These are phyloP conservation scores for Sialia sialis DNA, from an alignment of 2,113 vertebrate species.

Conservation along the genomic window DNA sequence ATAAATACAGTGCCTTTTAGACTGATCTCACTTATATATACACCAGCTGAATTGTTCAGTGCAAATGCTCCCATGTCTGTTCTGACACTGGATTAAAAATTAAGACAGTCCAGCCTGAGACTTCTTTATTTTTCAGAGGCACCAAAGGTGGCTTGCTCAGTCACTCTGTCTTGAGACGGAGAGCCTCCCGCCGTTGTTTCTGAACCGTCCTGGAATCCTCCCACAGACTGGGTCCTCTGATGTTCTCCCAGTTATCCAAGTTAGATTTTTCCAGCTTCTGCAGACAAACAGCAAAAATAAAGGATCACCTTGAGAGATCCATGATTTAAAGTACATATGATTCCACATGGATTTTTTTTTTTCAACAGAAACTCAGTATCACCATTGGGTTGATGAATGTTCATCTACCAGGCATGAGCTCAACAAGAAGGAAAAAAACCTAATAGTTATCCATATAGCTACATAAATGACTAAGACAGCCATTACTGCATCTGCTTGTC, in stretches of 20 bases:
- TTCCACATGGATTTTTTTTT: not conserved
- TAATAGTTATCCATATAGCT: not conserved
- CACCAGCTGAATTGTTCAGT: not conserved
- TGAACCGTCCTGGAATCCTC: conserved; percentile 87
- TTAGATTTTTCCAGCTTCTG: conserved; percentile 83
- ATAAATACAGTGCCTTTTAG: not conserved
- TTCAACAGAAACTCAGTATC: not conserved
- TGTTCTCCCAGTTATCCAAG: conserved; percentile 90
- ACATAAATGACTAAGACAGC: not conserved
- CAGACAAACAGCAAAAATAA: conserved; percentile 40
- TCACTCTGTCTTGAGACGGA: conserved; percentile 56
- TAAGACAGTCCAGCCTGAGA: not conserved
- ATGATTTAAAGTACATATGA: not conserved
- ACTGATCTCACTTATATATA: not conserved
- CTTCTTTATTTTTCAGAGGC: not conserved
- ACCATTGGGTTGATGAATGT: not conserved
- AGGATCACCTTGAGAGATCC: not conserved
- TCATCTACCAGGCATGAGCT: not conserved
- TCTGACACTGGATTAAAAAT: not conserved
- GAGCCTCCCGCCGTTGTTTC: conserved; percentile 67
- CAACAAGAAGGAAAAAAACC: not conserved
- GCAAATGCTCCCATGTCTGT: not conserved
- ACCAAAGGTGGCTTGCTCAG: not conserved
- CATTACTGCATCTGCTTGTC: not conserved
- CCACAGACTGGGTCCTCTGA: conserved; percentile 91